These are phyloP conservation scores for Spilarctia lutea DNA, from an alignment of 2,888 invertebrate species.

Conservation along the genomic window DNA sequence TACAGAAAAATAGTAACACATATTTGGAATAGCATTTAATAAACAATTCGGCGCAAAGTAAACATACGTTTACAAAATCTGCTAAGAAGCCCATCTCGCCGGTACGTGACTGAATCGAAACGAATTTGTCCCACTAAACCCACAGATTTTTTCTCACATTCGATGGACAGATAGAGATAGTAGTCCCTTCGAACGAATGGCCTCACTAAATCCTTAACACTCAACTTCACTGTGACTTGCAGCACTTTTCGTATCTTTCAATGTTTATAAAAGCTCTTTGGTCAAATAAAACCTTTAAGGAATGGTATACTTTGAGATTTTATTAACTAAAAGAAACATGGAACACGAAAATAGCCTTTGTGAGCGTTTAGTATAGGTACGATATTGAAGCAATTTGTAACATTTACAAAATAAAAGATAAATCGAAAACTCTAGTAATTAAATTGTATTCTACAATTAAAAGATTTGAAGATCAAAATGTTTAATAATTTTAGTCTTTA, in stretches of 20 bases:
- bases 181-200: conserved; percentile 76
- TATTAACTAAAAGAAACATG: conserved; percentile 12
- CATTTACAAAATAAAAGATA: background rate
- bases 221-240: conserved; percentile 73
- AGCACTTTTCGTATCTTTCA: conserved; percentile 62
- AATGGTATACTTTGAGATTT: conserved; percentile 18
- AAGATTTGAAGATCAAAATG: no score
- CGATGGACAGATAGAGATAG: conserved; percentile 83
- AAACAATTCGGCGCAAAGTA: conserved; percentile 72
- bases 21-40: conserved; percentile 42
- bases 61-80: conserved; percentile 80
- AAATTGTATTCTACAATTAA: no score
- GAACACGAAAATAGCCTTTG: background rate
- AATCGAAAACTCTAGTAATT: background rate
- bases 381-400: background rate
- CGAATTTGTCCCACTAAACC: conserved; percentile 84
- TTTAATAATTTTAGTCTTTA: no score
- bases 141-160: conserved; percentile 79
- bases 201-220: conserved; percentile 80
- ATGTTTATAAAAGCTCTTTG: conserved; percentile 55
- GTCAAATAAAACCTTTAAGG: conserved; percentile 46
- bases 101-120: conserved; percentile 83
- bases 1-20: background rate
- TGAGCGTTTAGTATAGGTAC: background rate
- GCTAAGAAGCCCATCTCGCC: conserved; percentile 79